Percentiles rank a stretch among this genome's conserved stretches.
Evolutionary conservation across 2,888 invertebrate genomes (phyloP).

Genomic region (Lithophane socia): DNA sequence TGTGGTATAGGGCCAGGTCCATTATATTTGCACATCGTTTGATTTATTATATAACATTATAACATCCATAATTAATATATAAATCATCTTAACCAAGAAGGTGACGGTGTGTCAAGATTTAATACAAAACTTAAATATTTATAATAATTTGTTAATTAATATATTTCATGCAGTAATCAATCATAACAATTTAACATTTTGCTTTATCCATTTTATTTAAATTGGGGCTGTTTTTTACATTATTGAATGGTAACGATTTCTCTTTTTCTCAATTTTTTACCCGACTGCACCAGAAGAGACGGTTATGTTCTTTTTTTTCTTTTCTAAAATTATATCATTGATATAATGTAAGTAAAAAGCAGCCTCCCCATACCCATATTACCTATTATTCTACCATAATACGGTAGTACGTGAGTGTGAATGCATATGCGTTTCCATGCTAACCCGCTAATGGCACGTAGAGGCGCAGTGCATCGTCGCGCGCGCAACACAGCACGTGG

Average conservation of each 20-base stretch:
- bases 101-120: constrained; percentile 70
- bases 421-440: constrained; percentile 89
- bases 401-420: constrained; percentile 84
- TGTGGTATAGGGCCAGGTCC: constrained; percentile 30
- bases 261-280: neutral
- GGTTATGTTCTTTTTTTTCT: neutral
- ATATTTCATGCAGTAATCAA: constrained; percentile 69
- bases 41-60: constrained; percentile 49
- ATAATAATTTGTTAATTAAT: constrained; percentile 50
- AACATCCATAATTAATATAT: constrained; percentile 53
- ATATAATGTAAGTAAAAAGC: constrained; percentile 42
- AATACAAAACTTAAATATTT: constrained; percentile 37
- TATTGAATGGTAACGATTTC: too few species aligned
- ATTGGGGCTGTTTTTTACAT: constrained; percentile 60
- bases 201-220: constrained; percentile 73
- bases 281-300: too few species aligned
- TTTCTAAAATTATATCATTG: neutral
- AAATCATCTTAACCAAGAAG: constrained; percentile 68
- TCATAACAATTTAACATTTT: constrained; percentile 74
- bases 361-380: constrained; percentile 63
- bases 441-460: constrained; percentile 90
- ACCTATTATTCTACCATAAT: constrained; percentile 63
- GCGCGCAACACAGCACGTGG: constrained; percentile 93
- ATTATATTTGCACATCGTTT: constrained; percentile 67
- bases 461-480: constrained; percentile 87